These are phyloP conservation scores for Eumerus sabulonum DNA, from an alignment of 2,888 invertebrate genomes.

Conservation along the genomic window DNA sequence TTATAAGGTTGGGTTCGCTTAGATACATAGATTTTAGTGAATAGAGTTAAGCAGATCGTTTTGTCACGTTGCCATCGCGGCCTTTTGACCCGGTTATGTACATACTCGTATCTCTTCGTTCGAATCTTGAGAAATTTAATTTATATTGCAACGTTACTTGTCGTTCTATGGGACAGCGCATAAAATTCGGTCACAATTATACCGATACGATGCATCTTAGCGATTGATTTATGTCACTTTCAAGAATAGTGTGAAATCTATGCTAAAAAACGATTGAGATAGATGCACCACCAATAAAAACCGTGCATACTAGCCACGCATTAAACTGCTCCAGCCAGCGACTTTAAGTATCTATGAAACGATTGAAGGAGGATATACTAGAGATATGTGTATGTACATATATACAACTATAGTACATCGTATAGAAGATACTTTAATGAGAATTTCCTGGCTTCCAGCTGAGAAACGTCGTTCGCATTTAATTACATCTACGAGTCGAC, in stretches of 20 bases:
- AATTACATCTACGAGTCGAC: slow-evolving; percentile 73
- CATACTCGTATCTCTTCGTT: neutral
- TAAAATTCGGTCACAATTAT: slow-evolving; percentile 49
- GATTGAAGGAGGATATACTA: neutral
- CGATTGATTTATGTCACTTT: slow-evolving; percentile 67
- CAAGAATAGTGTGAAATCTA: slow-evolving; percentile 62
- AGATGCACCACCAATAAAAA: slow-evolving; percentile 18
- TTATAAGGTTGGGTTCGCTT: slow-evolving; percentile 43
- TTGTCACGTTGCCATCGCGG: slow-evolving; percentile 56
- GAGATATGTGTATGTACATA: slow-evolving; percentile 7
- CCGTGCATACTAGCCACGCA: neutral
- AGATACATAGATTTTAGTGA: too few species aligned
- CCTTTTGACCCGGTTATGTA: slow-evolving; percentile 59
- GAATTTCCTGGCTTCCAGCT: slow-evolving; percentile 79
- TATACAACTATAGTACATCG: slow-evolving; percentile 31
- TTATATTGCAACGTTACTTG: slow-evolving; percentile 27
- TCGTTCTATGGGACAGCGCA: slow-evolving; percentile 19
- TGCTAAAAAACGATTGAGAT: slow-evolving; percentile 52
- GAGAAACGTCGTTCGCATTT: slow-evolving; percentile 77
- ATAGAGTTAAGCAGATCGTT: slow-evolving; percentile 57
- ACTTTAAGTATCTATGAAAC: too few species aligned
- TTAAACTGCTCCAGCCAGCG: too few species aligned
- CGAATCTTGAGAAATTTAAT: slow-evolving; percentile 63
- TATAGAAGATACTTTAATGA: slow-evolving; percentile 75
- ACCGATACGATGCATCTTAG: slow-evolving; percentile 9